Base-by-base conservation (phyloP, 2,888 invertebrate genomes). In the Gortyna flavago region DNA sequence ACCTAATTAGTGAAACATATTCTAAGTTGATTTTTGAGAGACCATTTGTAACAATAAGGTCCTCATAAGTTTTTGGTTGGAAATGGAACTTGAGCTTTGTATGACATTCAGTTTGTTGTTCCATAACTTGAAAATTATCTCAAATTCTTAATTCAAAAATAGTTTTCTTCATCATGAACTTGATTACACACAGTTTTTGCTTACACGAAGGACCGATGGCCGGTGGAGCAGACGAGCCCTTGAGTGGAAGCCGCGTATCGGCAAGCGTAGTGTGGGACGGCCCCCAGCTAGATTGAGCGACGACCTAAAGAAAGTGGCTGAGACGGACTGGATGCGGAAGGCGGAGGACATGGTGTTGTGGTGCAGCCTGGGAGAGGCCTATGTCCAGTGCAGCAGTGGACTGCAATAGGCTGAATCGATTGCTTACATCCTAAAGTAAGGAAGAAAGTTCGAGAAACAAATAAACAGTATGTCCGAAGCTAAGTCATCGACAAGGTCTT, bases 401-500 rank as follows among this genome's bases (percentile, higher is more conserved):
- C 2, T 9, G 41, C 11, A 41, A 41, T 41, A 2, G 11, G 11
- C 11, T 41, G 11, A 41, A 2, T 41, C 11, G 41, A 59, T 29
- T 59, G 8, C 18, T 59, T 21, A 8, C 11, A 44, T 67, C 13
- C 2, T n/a, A 35, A 29, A 29, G 8, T 51, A 51, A 41, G 9
- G 21, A 41, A 25, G 3, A 54, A 57, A 21, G 81, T 69, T 81
- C 29, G 29, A 1, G 48, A 48, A 65, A 77, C 62, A 68, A 72
- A 54, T 59, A n/a, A 38, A 4, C 88, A 11, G 81, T 88, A 38
- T 87, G 86, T 87, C 70, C 72, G 44, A 35, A 29, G 68, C 72
- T 71, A 83, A 90, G 87, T 88, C 88, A 89, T 88, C 85, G 85
- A 87, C 85, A 88, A 89, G 83, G 85, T 81, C 89, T 75, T 77